Percentiles rank a stretch among this genome's conserved stretches.
Evolutionary conservation across 2,797 vertebrate species (phyloP).

Genomic region (Diplodus sargus): DNA sequence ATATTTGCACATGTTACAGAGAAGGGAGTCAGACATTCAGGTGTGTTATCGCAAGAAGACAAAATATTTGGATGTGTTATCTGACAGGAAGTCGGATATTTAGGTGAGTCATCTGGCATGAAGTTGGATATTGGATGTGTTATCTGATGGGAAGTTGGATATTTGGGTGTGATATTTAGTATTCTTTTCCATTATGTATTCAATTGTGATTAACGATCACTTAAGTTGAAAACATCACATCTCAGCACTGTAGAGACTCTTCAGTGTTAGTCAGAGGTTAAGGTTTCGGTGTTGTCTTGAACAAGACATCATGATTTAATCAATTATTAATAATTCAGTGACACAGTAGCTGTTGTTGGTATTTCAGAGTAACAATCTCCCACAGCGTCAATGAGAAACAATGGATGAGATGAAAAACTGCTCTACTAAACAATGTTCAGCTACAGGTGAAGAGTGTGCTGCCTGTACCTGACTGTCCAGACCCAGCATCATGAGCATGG

Average conservation of each 20-base stretch:
- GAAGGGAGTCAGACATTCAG: too few species aligned
- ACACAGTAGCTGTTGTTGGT: neutral
- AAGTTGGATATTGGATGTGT: too few species aligned
- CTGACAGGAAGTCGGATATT: too few species aligned
- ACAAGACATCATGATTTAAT: neutral
- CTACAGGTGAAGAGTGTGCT: neutral
- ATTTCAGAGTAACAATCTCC: neutral
- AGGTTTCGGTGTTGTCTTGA: neutral
- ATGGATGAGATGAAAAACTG: neutral
- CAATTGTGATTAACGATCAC: neutral
- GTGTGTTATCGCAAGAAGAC: too few species aligned
- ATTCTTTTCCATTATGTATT: neutral
- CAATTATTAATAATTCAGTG: neutral
- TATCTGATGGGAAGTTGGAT: too few species aligned
- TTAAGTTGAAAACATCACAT: neutral
- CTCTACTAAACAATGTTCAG: neutral
- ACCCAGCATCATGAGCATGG: constrained; percentile 95
- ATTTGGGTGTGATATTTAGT: neutral
- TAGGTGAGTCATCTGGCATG: too few species aligned
- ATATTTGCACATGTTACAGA: neutral
- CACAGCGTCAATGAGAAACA: neutral
- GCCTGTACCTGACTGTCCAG: constrained; percentile 89
- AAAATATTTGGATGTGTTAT: too few species aligned
- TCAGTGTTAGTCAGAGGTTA: neutral
- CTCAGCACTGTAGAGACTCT: neutral